phyloP scores from a whole-genome alignment of 2,113 vertebrate species.

The Reinhardtius hippoglossoides region DNA sequence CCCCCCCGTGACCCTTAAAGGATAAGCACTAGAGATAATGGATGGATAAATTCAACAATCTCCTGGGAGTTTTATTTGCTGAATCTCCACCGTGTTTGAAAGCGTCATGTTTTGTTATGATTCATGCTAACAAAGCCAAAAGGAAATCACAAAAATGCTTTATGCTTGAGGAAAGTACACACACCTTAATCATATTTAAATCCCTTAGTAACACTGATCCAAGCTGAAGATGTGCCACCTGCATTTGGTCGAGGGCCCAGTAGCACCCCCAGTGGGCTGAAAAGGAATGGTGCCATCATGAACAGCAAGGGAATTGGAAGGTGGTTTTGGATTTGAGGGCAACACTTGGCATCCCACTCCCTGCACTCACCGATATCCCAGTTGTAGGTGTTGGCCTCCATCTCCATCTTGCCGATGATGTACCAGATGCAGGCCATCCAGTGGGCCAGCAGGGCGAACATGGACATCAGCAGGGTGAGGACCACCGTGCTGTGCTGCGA shows the following conservation, averaged over 20 bases:
- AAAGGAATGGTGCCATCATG: not conserved
- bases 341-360: not conserved
- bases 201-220: not conserved
- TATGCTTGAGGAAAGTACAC: not conserved
- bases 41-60: no score
- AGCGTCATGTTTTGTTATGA: not conserved
- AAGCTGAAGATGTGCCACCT: not conserved
- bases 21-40: not conserved
- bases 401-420: conserved; percentile 97
- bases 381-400: conserved; percentile 90
- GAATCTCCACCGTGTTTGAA: not conserved
- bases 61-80: not conserved
- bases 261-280: not conserved
- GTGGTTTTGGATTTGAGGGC: not conserved
- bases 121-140: no score
- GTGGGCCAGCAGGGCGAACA: conserved; percentile 97
- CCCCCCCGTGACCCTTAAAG: no score
- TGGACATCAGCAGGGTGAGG: conserved; percentile 96
- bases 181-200: not conserved
- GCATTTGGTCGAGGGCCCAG: not conserved
- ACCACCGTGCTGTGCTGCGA: conserved; percentile 98
- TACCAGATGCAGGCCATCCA: conserved; percentile 99
- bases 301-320: not conserved
- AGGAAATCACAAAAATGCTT: not conserved
- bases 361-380: conserved; percentile 94